Percentiles rank a stretch among this genome's conserved stretches.
Conservation (phyloP, 2,888 invertebrate genomes). For the Lasius fuliginosus region DNA sequence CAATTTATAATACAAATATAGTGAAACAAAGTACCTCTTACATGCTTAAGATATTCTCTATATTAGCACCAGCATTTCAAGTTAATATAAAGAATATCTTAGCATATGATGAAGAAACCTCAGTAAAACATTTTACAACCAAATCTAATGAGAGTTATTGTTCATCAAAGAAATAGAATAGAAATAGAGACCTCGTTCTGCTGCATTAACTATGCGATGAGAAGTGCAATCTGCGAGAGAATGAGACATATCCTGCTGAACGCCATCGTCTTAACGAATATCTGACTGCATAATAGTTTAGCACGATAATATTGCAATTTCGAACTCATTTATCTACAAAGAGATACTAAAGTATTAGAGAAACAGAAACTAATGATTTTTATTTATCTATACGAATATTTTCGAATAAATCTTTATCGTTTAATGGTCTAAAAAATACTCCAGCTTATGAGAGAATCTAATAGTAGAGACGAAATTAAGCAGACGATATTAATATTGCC, state of each 20-base stretch:
- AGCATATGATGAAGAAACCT: not conserved
- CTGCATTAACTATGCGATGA: not conserved
- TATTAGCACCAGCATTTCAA: not conserved
- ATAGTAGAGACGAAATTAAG: not conserved
- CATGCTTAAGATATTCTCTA: not conserved
- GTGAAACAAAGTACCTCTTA: constrained; percentile 2
- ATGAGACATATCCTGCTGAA: not conserved
- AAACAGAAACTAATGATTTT: not conserved
- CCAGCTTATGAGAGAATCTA: not conserved
- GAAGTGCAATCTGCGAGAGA: not conserved
- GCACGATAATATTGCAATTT: not conserved
- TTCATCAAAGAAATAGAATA: not conserved
- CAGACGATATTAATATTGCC: not conserved
- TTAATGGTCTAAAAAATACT: not conserved
- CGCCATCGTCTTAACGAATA: not conserved
- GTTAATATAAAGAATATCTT: not conserved
- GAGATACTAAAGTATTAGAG: not conserved
- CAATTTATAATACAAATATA: not conserved
- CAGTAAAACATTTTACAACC: not conserved
- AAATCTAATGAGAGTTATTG: not conserved
- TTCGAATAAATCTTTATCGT: not conserved
- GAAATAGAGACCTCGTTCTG: not conserved
- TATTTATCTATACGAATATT: too few relatives aligned
- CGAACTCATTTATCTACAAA: not conserved
- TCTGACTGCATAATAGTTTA: not conserved